These are phyloP conservation scores for Plumapathes pennacea DNA, from an alignment of 92 coral and sea anemone genomes.

Conservation along the genomic window DNA sequence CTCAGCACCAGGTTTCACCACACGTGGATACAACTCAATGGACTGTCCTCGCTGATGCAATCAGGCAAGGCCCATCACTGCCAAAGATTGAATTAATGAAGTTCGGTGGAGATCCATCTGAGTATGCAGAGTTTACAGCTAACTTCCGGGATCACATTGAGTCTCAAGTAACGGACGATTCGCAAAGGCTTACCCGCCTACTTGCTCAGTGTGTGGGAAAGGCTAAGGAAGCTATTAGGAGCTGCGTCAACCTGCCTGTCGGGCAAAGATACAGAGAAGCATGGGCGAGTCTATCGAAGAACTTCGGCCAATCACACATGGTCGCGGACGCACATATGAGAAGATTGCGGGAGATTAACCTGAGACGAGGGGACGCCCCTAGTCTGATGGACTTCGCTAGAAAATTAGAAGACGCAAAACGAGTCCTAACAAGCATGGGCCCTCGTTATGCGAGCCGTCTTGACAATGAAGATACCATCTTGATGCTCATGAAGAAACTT, in stretches of 20 bases:
- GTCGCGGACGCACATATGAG: constrained; percentile 40
- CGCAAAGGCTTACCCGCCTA: constrained; percentile 58
- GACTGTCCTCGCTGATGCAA: constrained; percentile 24
- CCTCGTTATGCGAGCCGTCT: constrained; percentile 24
- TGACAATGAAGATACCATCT: constrained; percentile 40
- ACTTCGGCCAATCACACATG: constrained; percentile 51
- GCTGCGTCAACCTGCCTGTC: constrained; percentile 47
- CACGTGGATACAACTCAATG: constrained; percentile 2
- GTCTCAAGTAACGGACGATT: constrained; percentile 55
- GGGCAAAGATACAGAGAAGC: constrained; percentile 37
- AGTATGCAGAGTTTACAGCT: constrained; percentile 64
- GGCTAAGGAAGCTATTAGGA: constrained; percentile 38
- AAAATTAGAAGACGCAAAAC: constrained; percentile 28
- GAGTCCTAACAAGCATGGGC: constrained; percentile 40
- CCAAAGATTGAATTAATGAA: constrained; percentile 58
- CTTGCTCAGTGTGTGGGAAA: constrained; percentile 63
- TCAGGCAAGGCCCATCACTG: constrained; percentile 43
- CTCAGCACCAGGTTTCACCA: constrained; percentile 3
- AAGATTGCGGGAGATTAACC: constrained; percentile 22
- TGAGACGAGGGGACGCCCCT: constrained; percentile 28
- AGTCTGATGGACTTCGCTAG: constrained; percentile 49
- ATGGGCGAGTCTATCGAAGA: constrained; percentile 31
- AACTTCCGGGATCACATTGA: constrained; percentile 57
- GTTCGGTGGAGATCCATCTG: constrained; percentile 68
- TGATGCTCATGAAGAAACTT: constrained; percentile 39